Evolutionary conservation across 2,888 invertebrate genomes (phyloP).

Genomic region (Cantharis lateralis): DNA sequence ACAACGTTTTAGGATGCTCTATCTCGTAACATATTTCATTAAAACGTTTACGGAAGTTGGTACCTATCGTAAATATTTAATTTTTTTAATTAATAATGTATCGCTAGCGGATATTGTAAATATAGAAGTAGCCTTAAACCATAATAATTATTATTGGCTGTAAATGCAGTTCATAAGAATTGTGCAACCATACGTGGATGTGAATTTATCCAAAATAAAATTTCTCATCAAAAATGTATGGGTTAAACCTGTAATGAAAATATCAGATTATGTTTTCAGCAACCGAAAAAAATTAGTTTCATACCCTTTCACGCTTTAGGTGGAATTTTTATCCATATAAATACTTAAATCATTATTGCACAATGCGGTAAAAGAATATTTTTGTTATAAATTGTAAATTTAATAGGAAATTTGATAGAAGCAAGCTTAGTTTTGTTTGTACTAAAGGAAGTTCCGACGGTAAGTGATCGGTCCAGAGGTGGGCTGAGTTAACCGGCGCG

Average conservation of each 20-base stretch:
- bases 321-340: not conserved
- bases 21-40: not conserved
- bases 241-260: constrained; percentile 53
- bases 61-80: not conserved
- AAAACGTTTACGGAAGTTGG: not conserved
- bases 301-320: not conserved
- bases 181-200: not conserved
- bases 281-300: constrained; percentile 31
- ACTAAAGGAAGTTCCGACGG: constrained; percentile 28
- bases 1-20: not conserved
- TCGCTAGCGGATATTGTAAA: not conserved
- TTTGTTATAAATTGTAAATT: not conserved
- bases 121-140: not conserved
- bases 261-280: constrained; percentile 52
- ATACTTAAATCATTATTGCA: not conserved
- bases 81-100: not conserved
- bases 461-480: constrained; percentile 45
- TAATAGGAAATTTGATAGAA: not conserved
- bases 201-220: constrained; percentile 35
- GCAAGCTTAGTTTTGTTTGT: constrained; percentile 19
- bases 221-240: constrained; percentile 49
- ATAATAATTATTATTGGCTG: not conserved
- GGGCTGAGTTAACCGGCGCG: constrained; percentile 48
- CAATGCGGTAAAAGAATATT: not conserved
- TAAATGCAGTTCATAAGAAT: not conserved